A percentile compares a stretch with the other conserved stretches of the same genome.
phyloP scores from a whole-genome alignment of 2,888 invertebrate species.

The Yponomeuta sedellus region DNA sequence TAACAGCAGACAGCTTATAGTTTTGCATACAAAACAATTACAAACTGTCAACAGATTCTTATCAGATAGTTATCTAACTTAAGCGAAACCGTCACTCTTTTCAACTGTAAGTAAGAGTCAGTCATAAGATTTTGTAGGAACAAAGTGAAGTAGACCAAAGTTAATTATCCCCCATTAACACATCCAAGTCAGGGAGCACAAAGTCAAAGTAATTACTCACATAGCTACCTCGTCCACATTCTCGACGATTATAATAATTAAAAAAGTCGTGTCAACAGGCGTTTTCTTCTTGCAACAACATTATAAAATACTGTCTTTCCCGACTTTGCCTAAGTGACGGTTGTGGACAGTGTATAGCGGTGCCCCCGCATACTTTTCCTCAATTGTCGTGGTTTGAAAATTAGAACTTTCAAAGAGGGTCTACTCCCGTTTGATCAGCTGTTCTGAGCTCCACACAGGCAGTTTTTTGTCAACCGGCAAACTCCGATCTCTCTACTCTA shows the following conservation, averaged over 20 bases:
- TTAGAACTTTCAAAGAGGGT: not conserved
- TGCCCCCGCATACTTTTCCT: not conserved
- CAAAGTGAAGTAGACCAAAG: too few relatives aligned
- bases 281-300: not conserved
- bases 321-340: not conserved
- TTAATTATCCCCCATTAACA: not conserved
- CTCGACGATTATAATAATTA: not conserved
- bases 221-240: not conserved
- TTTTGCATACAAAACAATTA: too few relatives aligned
- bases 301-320: not conserved
- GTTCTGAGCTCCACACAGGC: too few relatives aligned
- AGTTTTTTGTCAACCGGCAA: too few relatives aligned
- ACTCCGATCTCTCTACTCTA: too few relatives aligned
- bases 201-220: not conserved
- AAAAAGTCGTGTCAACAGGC: not conserved
- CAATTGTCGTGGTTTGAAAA: not conserved
- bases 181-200: not conserved
- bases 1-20: too few relatives aligned
- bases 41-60: too few relatives aligned
- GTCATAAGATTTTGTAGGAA: too few relatives aligned
- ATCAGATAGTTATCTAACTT: too few relatives aligned
- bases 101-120: too few relatives aligned
- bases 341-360: not conserved
- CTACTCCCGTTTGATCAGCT: too few relatives aligned
- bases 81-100: too few relatives aligned